These are phyloP conservation scores for Distichodus sexfasciatus DNA, from an alignment of 2,797 vertebrate genomes.

Conservation along the genomic window DNA sequence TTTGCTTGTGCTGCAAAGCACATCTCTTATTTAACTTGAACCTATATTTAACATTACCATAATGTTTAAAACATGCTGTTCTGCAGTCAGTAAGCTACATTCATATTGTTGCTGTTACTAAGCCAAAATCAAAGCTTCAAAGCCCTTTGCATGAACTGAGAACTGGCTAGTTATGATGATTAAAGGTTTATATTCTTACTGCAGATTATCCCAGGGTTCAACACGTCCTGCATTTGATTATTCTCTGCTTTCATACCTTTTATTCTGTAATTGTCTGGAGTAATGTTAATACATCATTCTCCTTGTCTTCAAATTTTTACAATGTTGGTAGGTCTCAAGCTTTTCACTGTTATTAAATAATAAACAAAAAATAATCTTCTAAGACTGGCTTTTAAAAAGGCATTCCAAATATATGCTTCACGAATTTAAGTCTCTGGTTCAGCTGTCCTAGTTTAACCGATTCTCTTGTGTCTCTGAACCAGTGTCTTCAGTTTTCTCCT, in stretches of 20 bases:
- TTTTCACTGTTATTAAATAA: not conserved
- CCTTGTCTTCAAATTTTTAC: not conserved
- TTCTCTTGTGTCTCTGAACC: constrained; percentile 5
- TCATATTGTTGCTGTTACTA: not conserved
- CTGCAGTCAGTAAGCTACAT: not conserved
- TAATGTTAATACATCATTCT: not conserved
- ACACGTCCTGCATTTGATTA: no score
- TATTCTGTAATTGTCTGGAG: not conserved
- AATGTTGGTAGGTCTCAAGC: not conserved
- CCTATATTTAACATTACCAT: not conserved
- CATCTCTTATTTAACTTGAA: not conserved
- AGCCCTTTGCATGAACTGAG: no score
- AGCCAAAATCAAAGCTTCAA: no score
- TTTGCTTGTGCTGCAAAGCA: not conserved
- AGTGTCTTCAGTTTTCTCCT: constrained; percentile 29
- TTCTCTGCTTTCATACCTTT: no score
- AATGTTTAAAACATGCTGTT: not conserved
- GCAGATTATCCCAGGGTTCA: no score
- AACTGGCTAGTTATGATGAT: no score
- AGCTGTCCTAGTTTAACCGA: constrained; percentile 29
- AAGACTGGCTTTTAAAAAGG: not conserved
- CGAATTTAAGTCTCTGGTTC: not conserved
- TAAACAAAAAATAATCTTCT: not conserved
- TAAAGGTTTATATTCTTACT: no score
- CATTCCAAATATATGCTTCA: constrained; percentile 24